Conservation (phyloP, 1,140 invertebrate genomes). For the Condylostylus longicornis region DNA sequence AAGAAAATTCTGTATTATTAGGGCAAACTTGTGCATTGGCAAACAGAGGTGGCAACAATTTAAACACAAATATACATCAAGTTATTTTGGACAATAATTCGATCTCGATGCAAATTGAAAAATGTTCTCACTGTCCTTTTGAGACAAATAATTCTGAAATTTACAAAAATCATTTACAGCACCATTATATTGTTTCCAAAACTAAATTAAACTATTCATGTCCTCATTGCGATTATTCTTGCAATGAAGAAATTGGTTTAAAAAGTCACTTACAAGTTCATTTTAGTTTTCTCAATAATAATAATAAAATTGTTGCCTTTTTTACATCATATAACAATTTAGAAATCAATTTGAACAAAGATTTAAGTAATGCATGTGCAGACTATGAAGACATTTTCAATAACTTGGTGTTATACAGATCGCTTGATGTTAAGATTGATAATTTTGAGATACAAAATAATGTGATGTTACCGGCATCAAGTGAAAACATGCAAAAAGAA, state of each 20-base stretch:
- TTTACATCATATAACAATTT: slow-evolving; percentile 26
- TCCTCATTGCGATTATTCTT: slow-evolving; percentile 68
- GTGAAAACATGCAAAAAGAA: too few species aligned
- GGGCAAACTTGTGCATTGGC: slow-evolving; percentile 9
- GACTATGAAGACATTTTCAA: too few species aligned
- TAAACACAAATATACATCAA: slow-evolving; percentile 5
- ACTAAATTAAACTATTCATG: slow-evolving; percentile 56
- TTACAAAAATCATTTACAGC: slow-evolving; percentile 33
- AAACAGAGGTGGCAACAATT: slow-evolving; percentile 12
- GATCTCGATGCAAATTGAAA: slow-evolving; percentile 48
- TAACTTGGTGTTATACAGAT: too few species aligned
- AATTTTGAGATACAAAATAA: too few species aligned
- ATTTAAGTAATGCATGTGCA: too few species aligned
- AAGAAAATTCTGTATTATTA: slow-evolving; percentile 12
- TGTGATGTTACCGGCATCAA: too few species aligned
- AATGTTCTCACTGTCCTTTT: slow-evolving; percentile 40
- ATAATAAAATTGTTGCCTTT: slow-evolving; percentile 23
- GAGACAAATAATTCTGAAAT: slow-evolving; percentile 16
- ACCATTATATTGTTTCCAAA: slow-evolving; percentile 56
- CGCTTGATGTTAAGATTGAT: too few species aligned
- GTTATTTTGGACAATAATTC: slow-evolving; percentile 14
- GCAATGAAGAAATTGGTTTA: slow-evolving; percentile 23
- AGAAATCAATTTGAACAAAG: slow-evolving; percentile 23
- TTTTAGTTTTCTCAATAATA: slow-evolving; percentile 25
- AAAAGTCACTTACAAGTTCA: slow-evolving; percentile 25